Evolutionary conservation across 2,888 invertebrate species (phyloP).

Genomic region (Cryptops parisi): DNA sequence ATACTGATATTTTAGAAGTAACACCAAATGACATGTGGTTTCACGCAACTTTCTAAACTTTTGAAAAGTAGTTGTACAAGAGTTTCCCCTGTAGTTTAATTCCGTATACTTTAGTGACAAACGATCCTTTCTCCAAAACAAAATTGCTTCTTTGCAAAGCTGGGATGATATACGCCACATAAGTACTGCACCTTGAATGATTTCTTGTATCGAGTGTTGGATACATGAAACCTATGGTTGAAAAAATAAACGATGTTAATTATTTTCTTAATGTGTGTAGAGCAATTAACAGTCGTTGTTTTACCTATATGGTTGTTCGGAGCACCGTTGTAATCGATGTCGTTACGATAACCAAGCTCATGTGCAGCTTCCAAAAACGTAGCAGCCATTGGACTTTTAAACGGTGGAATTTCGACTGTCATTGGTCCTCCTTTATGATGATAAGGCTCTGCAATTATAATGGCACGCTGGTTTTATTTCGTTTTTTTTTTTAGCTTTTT

Average conservation of each 20-base stretch:
- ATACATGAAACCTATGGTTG: conserved; percentile 4
- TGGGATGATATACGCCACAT: conserved; percentile 26
- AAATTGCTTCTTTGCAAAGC: conserved; percentile 10
- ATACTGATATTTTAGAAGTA: too few relatives aligned
- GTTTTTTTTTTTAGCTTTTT: too few relatives aligned
- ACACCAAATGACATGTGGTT: too few relatives aligned
- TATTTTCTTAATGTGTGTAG: background rate
- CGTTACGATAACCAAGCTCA: background rate
- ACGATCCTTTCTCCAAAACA: too few relatives aligned
- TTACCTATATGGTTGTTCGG: background rate
- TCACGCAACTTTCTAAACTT: too few relatives aligned
- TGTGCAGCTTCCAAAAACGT: background rate
- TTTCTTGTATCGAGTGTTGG: conserved; percentile 16
- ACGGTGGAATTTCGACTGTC: background rate
- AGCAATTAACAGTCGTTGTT: background rate
- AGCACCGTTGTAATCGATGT: background rate
- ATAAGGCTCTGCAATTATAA: too few relatives aligned
- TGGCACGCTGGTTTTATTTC: background rate
- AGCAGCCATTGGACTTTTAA: background rate
- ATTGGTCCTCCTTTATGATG: too few relatives aligned
- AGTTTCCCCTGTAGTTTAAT: too few relatives aligned
- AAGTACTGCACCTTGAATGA: conserved; percentile 30
- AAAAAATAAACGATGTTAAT: background rate
- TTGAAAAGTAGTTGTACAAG: too few relatives aligned
- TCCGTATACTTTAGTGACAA: too few relatives aligned